Evolutionary conservation across 2,113 vertebrate genomes (phyloP), one percentile per base, ranked within the genome.

Genomic region (Conger conger): DNA sequence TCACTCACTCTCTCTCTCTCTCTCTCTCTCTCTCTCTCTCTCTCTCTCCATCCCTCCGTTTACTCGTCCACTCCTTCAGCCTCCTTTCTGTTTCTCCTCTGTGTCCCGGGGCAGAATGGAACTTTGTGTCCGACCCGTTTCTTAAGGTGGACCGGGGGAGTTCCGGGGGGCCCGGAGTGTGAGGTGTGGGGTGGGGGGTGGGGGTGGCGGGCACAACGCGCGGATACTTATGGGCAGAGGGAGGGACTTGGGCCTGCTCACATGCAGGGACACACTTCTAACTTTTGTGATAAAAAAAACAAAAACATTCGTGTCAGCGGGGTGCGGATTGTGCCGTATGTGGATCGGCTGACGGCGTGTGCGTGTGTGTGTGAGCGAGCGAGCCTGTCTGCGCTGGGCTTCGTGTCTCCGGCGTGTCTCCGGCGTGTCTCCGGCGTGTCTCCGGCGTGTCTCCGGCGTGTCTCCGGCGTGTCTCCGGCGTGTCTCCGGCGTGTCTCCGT

Each of bases 21-120:
- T n/a, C n/a, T n/a, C n/a, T n/a, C 80, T 53, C 83, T 6, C n/a
- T 84, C 27, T 35, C 50, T 18, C 50, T n/a, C 15, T 23, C 16
- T 37, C 16, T 53, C 81, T 68, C 57, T 37, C 37, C 40, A 40
- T 85, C 78, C 60, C 63, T 45, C 38, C 38, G 20, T n/a, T 30
- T 33, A 11, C 68, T 73, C 68, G 3, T 63, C 30, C 27, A 15
- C 38, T 45, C 78, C n/a, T 18, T 40, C 60, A 4, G 3, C 20
- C 27, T n/a, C 79, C 82, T 82, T 89, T 85, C 88, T 82, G 86
- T 88, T 81, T 88, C 84, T 82, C 81, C 85, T 85, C 79, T 73
- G 42, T 77, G 42, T 86, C 73, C 54, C 36, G 68, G 13, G 36
- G 82, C 68, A 76, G 68, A 83, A 50, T 76, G 82, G 42, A 83